Evolutionary conservation across 2,797 vertebrate genomes (phyloP), one percentile per base, ranked within the genome.

Genomic region (Cirrhinus molitorella): DNA sequence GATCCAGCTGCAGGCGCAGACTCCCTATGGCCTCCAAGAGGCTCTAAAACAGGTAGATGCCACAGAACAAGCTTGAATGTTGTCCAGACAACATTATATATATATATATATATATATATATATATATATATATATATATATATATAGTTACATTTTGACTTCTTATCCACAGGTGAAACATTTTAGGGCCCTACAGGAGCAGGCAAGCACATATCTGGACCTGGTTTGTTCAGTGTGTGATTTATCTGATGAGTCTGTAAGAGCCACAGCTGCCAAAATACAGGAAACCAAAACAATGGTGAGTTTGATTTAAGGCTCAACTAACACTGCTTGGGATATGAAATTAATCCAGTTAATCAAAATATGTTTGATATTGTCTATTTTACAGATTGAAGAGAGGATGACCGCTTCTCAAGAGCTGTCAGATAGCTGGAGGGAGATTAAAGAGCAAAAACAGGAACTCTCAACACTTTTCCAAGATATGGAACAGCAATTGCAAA

Each of bases 121-220:
- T 23, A 57, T 23, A 57, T 23, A 19, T 47, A 7, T 66, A 66
- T 57, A 57, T 23, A 57, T 57, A 57, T 23, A 57, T 23, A 57
- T 23, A 19, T 47, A 7, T 66, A 66, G 11, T 71, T 16, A 31
- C 5, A 65, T 73, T 51, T 63, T 19, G n/a, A 63, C n/a, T 37
- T 4, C 63, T 37, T 73, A 66, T 83, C 55, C 74, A 53, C 90
- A 99, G 98, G 96, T 98, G 79, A 99, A 99, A 88, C 96, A 96
- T 80, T 97, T 97, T 89, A 93, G 97, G 85, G 94, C 97, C 86
- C 93, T 98, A 45, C 97, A 98, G 88, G 97, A 99, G 83, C 98
- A 99, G 86, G 97, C 97, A 37, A 96, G 94, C 87, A 99, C 98
- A 0, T 99, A 99, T 89, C 93, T 99, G 88, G 97, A 99, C 90